These are phyloP conservation scores for Heterochromis multidens DNA, from an alignment of 2,113 vertebrate species.

Conservation along the genomic window DNA sequence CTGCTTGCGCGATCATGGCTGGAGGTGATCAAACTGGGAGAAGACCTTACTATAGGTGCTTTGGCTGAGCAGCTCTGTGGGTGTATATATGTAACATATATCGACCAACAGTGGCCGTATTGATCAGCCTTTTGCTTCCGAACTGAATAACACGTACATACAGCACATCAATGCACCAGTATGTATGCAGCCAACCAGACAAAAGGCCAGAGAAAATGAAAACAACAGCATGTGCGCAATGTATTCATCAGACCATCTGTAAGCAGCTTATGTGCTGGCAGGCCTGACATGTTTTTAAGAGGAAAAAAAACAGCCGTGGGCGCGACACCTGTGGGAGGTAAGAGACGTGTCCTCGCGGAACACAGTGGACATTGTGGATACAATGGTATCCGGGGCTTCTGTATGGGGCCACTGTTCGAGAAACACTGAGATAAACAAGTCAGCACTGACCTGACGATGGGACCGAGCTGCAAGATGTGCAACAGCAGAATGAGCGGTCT, in stretches of 20 bases:
- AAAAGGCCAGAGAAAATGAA: slow-evolving; percentile 6
- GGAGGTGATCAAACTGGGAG: background rate
- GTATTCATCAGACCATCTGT: background rate
- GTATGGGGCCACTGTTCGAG: too few relatives aligned
- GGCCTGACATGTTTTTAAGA: background rate
- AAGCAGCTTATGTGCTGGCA: background rate
- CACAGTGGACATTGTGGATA: background rate
- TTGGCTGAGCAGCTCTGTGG: background rate
- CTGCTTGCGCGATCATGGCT: background rate
- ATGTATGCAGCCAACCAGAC: background rate
- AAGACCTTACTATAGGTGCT: background rate
- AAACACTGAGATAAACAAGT: background rate
- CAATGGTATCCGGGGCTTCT: background rate
- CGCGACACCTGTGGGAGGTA: background rate
- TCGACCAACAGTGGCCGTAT: slow-evolving; percentile 8
- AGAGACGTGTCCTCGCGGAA: background rate
- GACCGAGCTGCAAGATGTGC: slow-evolving; percentile 94
- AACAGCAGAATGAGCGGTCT: slow-evolving; percentile 90
- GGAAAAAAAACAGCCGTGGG: background rate
- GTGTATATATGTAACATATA: slow-evolving; percentile 3
- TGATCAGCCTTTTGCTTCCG: slow-evolving; percentile 7
- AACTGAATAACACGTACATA: background rate
- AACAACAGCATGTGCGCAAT: slow-evolving; percentile 43
- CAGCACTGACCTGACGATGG: slow-evolving; percentile 86
- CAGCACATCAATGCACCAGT: background rate